Conservation (phyloP, 2,888 invertebrate genomes). For the Actias luna region DNA sequence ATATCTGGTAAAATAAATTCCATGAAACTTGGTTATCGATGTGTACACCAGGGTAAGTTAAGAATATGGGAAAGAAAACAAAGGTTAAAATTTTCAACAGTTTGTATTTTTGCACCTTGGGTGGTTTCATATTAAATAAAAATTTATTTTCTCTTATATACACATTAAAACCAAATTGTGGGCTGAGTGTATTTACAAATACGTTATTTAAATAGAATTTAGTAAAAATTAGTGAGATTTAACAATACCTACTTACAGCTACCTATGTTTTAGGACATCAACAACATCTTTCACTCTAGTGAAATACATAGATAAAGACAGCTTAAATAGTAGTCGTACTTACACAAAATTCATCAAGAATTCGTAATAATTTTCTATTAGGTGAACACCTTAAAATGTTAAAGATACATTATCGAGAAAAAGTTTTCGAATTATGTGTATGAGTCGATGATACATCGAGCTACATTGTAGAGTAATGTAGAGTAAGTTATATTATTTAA, state of each 20-base stretch:
- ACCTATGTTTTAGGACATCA: conserved; percentile 76
- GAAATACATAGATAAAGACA: conserved; percentile 63
- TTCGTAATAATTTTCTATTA: conserved; percentile 57
- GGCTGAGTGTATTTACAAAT: conserved; percentile 82
- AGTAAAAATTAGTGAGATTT: conserved; percentile 82
- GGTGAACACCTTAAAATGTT: conserved; percentile 54
- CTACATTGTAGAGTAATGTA: conserved; percentile 23
- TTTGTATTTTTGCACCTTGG: conserved; percentile 80
- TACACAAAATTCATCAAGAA: conserved; percentile 64
- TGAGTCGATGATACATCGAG: conserved; percentile 7
- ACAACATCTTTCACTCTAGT: conserved; percentile 77
- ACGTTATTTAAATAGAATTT: conserved; percentile 82
- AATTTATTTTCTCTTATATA: conserved; percentile 77
- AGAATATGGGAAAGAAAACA: conserved; percentile 37
- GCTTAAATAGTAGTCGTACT: conserved; percentile 59
- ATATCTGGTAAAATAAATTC: too few relatives aligned
- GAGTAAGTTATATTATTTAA: conserved; percentile 22
- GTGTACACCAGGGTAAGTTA: neutral
- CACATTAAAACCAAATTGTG: conserved; percentile 81
- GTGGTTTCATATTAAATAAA: conserved; percentile 79
- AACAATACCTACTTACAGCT: conserved; percentile 78
- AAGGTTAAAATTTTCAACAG: conserved; percentile 72
- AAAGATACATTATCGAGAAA: conserved; percentile 13
- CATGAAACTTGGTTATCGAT: too few relatives aligned
- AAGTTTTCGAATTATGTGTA: conserved; percentile 4